Evolutionary conservation across 2,113 vertebrate genomes (phyloP), one percentile per base, ranked within the genome.

Genomic region (Apteryx mantelli): DNA sequence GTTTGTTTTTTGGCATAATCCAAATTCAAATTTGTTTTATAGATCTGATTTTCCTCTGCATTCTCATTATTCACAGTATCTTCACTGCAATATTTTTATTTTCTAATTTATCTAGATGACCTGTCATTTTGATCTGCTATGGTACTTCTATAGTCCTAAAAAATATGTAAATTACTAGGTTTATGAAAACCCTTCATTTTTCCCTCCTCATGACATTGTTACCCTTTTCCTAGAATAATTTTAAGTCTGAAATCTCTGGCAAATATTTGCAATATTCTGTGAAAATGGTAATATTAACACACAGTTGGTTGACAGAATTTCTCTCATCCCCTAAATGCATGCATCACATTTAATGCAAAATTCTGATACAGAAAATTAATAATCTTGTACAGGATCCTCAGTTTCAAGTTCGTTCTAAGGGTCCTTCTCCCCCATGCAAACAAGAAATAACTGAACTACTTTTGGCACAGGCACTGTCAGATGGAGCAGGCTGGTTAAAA

Each of bases 401-500:
- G 53, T 48, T 88, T 71, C 30, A 84, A 48, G 13, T 36, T 82
- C 40, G 15, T 92, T 69, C 32, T 79, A 85, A 73, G 20, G 21
- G 17, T 64, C 61, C 13, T 64, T 81, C 85, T 71, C 86, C 56
- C n/a, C 86, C 34, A 71, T 12, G 25, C 52, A 91, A 38, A 9
- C 44, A 88, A 63, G 22, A 91, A 65, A 84, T 13, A 32, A 26
- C 14, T 87, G 69, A 84, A 91, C 74, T 52, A 68, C 64, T 48
- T 82, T 87, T 92, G 77, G 32, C 3, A 9, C 1, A 65, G 70
- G 84, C 18, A 40, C 9, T 50, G 66, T 52, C 94, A 97, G 91
- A 94, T 89, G 93, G 91, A 96, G 75, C 25, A 91, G 58, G 9
- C 24, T 81, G 88, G 55, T 88, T 87, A 63, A 75, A 92, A 26